A percentile compares a stretch with the other conserved stretches of the same genome.
Conservation (phyloP, 2,113 vertebrate genomes). For the Kobus ellipsiprymnus region DNA sequence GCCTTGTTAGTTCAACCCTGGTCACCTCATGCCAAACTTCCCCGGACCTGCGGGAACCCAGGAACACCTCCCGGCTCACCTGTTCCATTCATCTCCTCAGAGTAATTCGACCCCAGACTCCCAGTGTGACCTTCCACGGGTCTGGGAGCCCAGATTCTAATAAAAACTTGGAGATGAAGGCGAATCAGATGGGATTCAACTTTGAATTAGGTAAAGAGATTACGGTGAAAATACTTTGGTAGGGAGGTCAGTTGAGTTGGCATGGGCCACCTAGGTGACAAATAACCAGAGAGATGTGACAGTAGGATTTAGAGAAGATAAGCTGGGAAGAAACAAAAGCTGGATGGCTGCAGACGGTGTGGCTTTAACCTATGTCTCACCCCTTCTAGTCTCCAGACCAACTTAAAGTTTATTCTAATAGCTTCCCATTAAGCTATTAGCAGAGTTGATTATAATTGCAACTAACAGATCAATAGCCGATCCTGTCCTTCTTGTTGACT, state of each 20-base stretch:
- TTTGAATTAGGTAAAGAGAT: not conserved
- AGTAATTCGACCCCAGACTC: not conserved
- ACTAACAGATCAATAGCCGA: not conserved
- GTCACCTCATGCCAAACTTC: not conserved
- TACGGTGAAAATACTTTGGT: not conserved
- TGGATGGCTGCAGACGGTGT: fast-evolving
- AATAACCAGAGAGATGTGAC: too few species aligned
- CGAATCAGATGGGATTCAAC: too few species aligned
- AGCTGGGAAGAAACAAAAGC: fast-evolving
- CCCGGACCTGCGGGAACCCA: fast-evolving
- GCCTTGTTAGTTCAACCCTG: too few species aligned
- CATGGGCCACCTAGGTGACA: not conserved
- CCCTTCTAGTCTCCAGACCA: fast-evolving
- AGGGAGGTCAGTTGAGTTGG: not conserved
- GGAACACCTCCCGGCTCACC: fast-evolving
- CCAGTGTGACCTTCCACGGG: too few species aligned
- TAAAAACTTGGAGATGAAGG: not conserved
- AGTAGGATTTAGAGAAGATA: not conserved
- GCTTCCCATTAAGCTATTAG: not conserved
- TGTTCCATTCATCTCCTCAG: too few species aligned
- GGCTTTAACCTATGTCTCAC: not conserved
- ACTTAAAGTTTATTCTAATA: not conserved
- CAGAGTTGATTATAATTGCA: not conserved
- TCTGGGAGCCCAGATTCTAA: not conserved
- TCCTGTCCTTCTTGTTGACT: not conserved